phyloP scores from a whole-genome alignment of 2,113 vertebrate genomes.

The Poicephalus meyeri region DNA sequence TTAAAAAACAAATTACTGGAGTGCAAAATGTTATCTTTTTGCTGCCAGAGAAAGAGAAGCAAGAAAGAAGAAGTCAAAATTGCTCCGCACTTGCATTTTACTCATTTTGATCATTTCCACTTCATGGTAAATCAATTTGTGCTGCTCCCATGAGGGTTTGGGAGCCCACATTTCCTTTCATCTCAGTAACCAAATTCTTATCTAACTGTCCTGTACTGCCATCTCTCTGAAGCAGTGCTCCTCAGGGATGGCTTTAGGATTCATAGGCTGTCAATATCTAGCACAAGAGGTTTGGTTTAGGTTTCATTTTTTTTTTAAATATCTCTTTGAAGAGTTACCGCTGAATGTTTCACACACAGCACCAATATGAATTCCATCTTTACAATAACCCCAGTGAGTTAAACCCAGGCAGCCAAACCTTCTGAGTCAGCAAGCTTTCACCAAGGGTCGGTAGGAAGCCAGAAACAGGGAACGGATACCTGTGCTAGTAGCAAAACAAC shows the following conservation, averaged over 20 bases:
- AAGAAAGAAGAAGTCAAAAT: neutral
- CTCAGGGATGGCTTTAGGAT: neutral
- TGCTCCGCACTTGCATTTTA: neutral
- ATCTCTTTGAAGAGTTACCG: neutral
- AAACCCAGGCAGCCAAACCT: neutral
- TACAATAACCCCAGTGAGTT: neutral
- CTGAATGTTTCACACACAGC: neutral
- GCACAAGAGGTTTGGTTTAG: neutral
- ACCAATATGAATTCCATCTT: neutral
- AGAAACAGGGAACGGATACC: neutral
- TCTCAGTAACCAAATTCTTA: neutral
- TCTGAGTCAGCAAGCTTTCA: neutral
- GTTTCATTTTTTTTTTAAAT: neutral
- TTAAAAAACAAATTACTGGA: neutral
- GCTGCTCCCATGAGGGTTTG: neutral
- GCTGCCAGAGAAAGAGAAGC: neutral
- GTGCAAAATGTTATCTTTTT: neutral
- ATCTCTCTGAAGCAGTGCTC: neutral
- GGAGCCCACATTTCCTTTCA: neutral
- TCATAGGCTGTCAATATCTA: neutral
- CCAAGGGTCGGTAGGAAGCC: neutral
- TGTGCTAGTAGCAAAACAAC: neutral
- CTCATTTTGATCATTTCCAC: neutral
- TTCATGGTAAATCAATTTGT: neutral
- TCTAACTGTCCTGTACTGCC: neutral